phyloP scores from a whole-genome alignment of 2,797 vertebrate species.

The Malacoctenus gilli region DNA sequence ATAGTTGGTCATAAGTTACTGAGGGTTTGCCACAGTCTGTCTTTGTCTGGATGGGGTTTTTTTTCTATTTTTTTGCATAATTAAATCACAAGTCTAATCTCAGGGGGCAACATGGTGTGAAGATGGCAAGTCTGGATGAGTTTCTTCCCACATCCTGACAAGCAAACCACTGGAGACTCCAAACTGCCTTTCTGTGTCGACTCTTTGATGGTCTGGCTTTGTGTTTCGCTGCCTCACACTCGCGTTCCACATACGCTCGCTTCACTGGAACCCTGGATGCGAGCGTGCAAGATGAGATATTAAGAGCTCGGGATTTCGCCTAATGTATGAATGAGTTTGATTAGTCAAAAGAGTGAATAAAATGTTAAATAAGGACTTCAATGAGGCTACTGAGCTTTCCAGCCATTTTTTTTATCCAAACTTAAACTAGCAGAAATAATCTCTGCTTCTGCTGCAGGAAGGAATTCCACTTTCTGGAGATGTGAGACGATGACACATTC shows the following conservation, averaged over 20 bases:
- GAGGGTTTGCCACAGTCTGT: conserved; percentile 4
- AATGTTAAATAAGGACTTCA: conserved; percentile 9
- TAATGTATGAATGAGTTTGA: conserved; percentile 1
- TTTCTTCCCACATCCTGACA: conserved; percentile 27
- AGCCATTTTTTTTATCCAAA: conserved; percentile 5
- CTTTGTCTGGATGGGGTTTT: not conserved
- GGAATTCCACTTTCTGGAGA: conserved; percentile 34
- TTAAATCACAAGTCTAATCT: conserved; percentile 27
- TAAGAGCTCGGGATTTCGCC: conserved; percentile 1
- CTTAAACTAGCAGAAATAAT: conserved; percentile 5
- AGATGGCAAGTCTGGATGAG: conserved; percentile 19
- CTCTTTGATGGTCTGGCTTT: conserved; percentile 38
- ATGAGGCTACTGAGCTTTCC: not conserved
- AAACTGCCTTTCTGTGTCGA: conserved; percentile 28
- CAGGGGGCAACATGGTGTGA: conserved; percentile 16
- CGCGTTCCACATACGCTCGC: conserved; percentile 3
- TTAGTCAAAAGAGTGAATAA: conserved; percentile 2
- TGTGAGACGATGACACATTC: conserved; percentile 44
- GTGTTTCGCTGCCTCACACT: conserved; percentile 22
- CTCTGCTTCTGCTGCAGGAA: conserved; percentile 10
- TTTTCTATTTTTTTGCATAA: conserved; percentile 19
- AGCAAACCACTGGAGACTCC: conserved; percentile 34
- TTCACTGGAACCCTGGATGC: conserved; percentile 6
- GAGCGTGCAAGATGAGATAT: not conserved
- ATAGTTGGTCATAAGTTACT: conserved; percentile 10